Conservation (phyloP, 2,888 invertebrate genomes). For the Molorchus minor region DNA sequence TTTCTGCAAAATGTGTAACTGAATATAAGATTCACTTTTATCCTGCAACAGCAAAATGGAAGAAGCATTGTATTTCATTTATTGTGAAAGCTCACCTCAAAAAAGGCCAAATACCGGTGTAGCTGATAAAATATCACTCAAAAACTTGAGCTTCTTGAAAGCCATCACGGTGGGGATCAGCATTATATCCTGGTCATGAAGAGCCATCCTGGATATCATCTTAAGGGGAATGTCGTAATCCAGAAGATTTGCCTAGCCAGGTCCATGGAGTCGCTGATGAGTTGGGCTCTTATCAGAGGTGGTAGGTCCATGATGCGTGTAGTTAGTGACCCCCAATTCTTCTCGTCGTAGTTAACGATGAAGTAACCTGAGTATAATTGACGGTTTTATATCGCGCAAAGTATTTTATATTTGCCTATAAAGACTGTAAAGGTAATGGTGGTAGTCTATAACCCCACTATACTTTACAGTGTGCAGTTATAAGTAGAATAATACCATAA, state of each 20-base stretch:
- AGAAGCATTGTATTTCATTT: not conserved
- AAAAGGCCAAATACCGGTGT: slow-evolving; percentile 69
- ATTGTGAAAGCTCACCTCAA: slow-evolving; percentile 63
- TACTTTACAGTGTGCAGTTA: too few relatives aligned
- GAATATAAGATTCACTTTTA: too few relatives aligned
- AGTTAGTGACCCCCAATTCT: slow-evolving; percentile 68
- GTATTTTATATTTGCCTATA: too few relatives aligned
- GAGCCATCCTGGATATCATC: slow-evolving; percentile 61
- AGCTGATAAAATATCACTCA: slow-evolving; percentile 68
- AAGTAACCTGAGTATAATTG: slow-evolving; percentile 64
- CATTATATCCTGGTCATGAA: slow-evolving; percentile 60
- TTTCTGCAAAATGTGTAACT: too few relatives aligned
- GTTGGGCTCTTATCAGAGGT: slow-evolving; percentile 71
- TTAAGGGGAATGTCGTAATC: slow-evolving; percentile 68
- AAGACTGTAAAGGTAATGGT: too few relatives aligned
- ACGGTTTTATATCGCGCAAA: too few relatives aligned
- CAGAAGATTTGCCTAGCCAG: slow-evolving; percentile 68
- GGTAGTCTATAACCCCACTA: too few relatives aligned
- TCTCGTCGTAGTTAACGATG: slow-evolving; percentile 72
- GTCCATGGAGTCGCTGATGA: slow-evolving; percentile 75
- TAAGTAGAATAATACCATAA: too few relatives aligned
- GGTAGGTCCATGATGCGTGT: slow-evolving; percentile 67
- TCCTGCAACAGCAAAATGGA: too few relatives aligned
- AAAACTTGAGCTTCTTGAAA: slow-evolving; percentile 67
- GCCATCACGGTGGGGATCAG: slow-evolving; percentile 72